A percentile compares a stretch with the other conserved stretches of the same genome.
Conservation (phyloP, 2,888 invertebrate species). For the Drosophila leonis region DNA sequence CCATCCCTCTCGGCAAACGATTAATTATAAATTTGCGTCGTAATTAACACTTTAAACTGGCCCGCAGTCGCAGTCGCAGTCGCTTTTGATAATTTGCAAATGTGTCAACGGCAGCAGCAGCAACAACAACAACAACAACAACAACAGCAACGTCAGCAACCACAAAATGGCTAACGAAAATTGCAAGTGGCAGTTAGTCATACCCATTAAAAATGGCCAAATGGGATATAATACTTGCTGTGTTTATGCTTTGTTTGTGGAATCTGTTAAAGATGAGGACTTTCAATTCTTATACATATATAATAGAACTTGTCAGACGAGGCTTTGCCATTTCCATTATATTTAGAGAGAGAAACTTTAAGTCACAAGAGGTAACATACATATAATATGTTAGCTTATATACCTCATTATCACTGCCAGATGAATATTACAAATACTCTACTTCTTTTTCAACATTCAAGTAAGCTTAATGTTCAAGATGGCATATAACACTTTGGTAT, state of each 20-base stretch:
- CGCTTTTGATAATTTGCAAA: slow-evolving; percentile 77
- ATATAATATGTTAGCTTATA: too few species aligned
- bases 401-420: too few species aligned
- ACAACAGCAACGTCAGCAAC: slow-evolving; percentile 16
- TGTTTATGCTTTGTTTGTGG: background rate
- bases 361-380: too few species aligned
- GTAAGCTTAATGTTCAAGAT: too few species aligned
- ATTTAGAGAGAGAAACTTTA: too few species aligned
- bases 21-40: slow-evolving; percentile 81
- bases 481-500: too few species aligned
- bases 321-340: too few species aligned
- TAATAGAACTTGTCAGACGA: too few species aligned
- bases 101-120: slow-evolving; percentile 70
- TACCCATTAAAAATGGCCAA: background rate
- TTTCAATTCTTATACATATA: background rate
- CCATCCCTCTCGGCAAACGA: slow-evolving; percentile 36
- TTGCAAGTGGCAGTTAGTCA: slow-evolving; percentile 77
- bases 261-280: background rate
- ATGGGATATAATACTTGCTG: background rate
- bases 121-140: slow-evolving; percentile 19
- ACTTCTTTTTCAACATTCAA: too few species aligned
- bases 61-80: slow-evolving; percentile 53
- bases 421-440: too few species aligned
- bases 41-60: slow-evolving; percentile 83
- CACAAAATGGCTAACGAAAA: slow-evolving; percentile 76